These are phyloP conservation scores for Nanger granti DNA, from an alignment of 2,113 vertebrate genomes.

Conservation along the genomic window DNA sequence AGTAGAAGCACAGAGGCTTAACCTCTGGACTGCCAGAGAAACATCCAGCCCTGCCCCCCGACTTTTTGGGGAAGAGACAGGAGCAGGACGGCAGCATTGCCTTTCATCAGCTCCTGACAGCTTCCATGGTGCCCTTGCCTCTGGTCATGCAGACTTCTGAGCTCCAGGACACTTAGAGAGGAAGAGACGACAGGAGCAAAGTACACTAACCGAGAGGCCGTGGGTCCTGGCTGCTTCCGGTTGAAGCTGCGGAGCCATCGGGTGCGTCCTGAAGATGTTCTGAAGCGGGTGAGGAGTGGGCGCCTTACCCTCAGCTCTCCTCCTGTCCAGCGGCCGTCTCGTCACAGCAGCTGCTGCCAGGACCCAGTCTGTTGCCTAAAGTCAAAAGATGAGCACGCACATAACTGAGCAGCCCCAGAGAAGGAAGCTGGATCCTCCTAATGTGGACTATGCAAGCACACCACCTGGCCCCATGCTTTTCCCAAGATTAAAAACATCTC, in stretches of 20 bases:
- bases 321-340: not conserved
- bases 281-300: not conserved
- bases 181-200: not conserved
- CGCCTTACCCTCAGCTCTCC: not conserved
- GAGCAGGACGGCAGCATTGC: not conserved
- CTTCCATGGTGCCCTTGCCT: not conserved
- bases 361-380: not conserved
- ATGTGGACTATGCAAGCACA: not conserved
- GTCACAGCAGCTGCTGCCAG: not conserved
- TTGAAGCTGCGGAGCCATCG: rapidly evolving
- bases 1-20: not conserved
- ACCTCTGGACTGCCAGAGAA: not conserved
- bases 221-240: not conserved
- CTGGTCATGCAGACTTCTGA: not conserved
- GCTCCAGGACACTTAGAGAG: not conserved
- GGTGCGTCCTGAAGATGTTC: not conserved
- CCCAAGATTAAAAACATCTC: slow-evolving; percentile 31
- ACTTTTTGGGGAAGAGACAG: not conserved
- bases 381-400: not conserved
- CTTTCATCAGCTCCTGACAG: not conserved
- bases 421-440: not conserved
- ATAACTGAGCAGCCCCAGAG: not conserved
- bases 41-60: not conserved
- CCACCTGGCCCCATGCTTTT: not conserved
- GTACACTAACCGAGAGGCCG: not conserved